These are phyloP conservation scores for Sphaerophoria taeniata DNA, from an alignment of 2,888 invertebrate species.

Conservation along the genomic window DNA sequence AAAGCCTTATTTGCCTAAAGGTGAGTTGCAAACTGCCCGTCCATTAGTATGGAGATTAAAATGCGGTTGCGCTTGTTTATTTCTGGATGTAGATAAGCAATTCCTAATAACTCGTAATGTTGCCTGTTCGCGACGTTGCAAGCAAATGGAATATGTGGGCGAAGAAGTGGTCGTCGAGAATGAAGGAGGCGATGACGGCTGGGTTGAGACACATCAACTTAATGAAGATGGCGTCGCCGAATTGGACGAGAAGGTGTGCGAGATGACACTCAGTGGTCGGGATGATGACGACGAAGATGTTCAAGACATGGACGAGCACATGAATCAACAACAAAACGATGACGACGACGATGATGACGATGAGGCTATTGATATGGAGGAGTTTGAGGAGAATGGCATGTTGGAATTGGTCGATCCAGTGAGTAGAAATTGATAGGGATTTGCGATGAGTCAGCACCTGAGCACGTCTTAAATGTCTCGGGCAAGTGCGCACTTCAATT, in stretches of 20 bases:
- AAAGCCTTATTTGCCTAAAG: slow-evolving; percentile 93
- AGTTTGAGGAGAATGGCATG: slow-evolving; percentile 97
- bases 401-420: slow-evolving; percentile 95
- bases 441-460: neutral
- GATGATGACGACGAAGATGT: slow-evolving; percentile 85
- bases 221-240: slow-evolving; percentile 86
- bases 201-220: slow-evolving; percentile 98
- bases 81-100: slow-evolving; percentile 90
- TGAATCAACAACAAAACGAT: slow-evolving; percentile 83
- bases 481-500: slow-evolving; percentile 18
- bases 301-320: slow-evolving; percentile 81
- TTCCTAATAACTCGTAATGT: slow-evolving; percentile 98
- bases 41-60: neutral
- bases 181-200: slow-evolving; percentile 91
- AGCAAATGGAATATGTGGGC: slow-evolving; percentile 86
- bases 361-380: slow-evolving; percentile 98
- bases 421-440: slow-evolving; percentile 76
- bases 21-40: slow-evolving; percentile 69
- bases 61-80: slow-evolving; percentile 21
- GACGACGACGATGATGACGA: slow-evolving; percentile 95
- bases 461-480: neutral
- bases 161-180: slow-evolving; percentile 96
- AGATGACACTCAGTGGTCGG: slow-evolving; percentile 94
- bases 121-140: slow-evolving; percentile 97
- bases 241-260: slow-evolving; percentile 87